A percentile compares a stretch with the other conserved stretches of the same genome.
These are phyloP conservation scores for Drosophila borealis DNA, from an alignment of 2,888 invertebrate species.

Conservation along the genomic window DNA sequence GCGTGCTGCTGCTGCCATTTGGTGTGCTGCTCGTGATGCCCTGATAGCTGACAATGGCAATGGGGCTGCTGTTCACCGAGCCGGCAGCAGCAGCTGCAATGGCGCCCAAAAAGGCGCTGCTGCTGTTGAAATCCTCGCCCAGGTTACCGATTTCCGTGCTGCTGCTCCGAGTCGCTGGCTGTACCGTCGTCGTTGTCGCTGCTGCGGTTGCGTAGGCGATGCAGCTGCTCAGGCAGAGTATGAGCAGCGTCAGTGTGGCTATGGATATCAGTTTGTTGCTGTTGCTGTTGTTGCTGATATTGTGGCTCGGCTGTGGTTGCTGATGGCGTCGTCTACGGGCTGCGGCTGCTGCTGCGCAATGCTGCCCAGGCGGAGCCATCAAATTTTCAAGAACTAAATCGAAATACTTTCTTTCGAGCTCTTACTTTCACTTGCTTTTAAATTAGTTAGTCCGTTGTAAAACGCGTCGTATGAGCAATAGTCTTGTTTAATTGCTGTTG, in stretches of 20 bases:
- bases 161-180: slow-evolving; percentile 3
- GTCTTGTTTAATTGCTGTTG: slow-evolving; percentile 20
- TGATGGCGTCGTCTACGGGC: slow-evolving; percentile 47
- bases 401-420: neutral
- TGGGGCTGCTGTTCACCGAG: slow-evolving; percentile 56
- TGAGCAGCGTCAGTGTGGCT: slow-evolving; percentile 67
- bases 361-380: slow-evolving; percentile 71
- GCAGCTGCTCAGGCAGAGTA: slow-evolving; percentile 71
- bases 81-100: slow-evolving; percentile 45
- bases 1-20: slow-evolving; percentile 62
- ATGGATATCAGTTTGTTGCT: slow-evolving; percentile 73
- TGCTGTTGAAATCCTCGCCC: slow-evolving; percentile 58
- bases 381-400: slow-evolving; percentile 37
- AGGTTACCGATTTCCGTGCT: slow-evolving; percentile 14
- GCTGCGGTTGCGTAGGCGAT: slow-evolving; percentile 65
- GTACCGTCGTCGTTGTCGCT: slow-evolving; percentile 19
- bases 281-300: slow-evolving; percentile 31
- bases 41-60: slow-evolving; percentile 51
- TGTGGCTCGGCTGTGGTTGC: slow-evolving; percentile 24
- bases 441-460: neutral
- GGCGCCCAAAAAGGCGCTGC: slow-evolving; percentile 63
- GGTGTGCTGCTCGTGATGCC: slow-evolving; percentile 65
- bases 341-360: slow-evolving; percentile 57
- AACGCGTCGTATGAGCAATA: slow-evolving; percentile 34
- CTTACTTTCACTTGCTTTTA: slow-evolving; percentile 2